These are phyloP conservation scores for Gallinago nigripennis DNA, from an alignment of 2,797 vertebrate species.

Conservation along the genomic window DNA sequence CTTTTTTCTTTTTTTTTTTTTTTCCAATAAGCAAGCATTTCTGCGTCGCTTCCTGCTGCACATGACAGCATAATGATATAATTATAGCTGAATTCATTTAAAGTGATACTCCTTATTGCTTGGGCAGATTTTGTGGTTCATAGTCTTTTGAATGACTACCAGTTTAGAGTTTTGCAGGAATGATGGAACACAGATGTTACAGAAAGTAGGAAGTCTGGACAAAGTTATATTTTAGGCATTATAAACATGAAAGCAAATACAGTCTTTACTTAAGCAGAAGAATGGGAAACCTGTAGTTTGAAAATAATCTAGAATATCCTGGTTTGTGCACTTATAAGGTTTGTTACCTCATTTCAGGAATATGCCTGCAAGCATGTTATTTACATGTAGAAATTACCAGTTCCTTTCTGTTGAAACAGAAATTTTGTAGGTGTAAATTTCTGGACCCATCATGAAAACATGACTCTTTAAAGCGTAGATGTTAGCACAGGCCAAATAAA, in stretches of 20 bases:
- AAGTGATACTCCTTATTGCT: neutral
- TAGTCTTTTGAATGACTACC: neutral
- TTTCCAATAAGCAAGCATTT: neutral
- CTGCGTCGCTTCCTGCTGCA: neutral
- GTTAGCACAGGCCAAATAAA: neutral
- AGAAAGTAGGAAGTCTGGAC: neutral
- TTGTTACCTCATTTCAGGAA: neutral
- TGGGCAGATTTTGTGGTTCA: neutral
- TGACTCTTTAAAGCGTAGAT: neutral
- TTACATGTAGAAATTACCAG: neutral
- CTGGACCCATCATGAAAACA: neutral
- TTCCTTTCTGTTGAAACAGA: neutral
- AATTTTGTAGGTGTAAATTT: neutral
- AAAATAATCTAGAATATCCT: neutral
- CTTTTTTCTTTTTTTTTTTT: neutral
- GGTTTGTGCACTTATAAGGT: neutral
- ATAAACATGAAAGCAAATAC: neutral
- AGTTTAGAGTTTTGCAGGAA: neutral
- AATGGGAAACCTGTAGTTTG: neutral
- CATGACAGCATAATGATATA: neutral
- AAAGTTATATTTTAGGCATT: neutral
- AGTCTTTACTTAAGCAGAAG: neutral
- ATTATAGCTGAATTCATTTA: neutral
- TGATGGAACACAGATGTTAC: neutral
- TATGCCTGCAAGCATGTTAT: neutral